A percentile compares a stretch with the other conserved stretches of the same genome.
Conservation (phyloP, 92 coral and sea anemone species). For the Galaxea fascicularis region DNA sequence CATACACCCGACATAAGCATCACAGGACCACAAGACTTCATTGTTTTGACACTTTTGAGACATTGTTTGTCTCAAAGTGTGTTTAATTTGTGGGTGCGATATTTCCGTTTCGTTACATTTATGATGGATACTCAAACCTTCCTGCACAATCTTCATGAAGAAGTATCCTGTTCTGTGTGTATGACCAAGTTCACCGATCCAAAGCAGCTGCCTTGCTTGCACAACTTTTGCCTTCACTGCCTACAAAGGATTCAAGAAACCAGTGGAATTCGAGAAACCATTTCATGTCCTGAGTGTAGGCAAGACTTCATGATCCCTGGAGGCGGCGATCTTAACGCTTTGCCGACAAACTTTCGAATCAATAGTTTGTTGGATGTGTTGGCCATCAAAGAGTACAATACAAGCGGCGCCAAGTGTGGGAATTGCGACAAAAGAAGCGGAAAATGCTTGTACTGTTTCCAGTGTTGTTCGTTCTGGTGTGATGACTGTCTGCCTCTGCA, state of each 20-base stretch:
- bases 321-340: slow-evolving; percentile 21
- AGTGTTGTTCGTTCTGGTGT: slow-evolving; percentile 42
- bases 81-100: too few species aligned
- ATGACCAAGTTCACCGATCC: slow-evolving; percentile 38
- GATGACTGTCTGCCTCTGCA: slow-evolving; percentile 41
- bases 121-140: background rate
- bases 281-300: slow-evolving; percentile 39
- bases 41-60: too few species aligned
- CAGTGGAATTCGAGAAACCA: background rate
- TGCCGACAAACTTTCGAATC: slow-evolving; percentile 45
- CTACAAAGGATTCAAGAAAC: slow-evolving; percentile 15
- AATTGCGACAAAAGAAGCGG: slow-evolving; percentile 37
- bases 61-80: too few species aligned
- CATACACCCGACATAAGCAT: too few species aligned
- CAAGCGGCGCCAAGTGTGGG: slow-evolving; percentile 18
- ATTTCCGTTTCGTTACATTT: background rate
- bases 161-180: slow-evolving; percentile 47
- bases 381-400: slow-evolving; percentile 19
- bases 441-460: slow-evolving; percentile 42
- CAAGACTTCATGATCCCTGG: slow-evolving; percentile 21
- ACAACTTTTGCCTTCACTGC: slow-evolving; percentile 48
- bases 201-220: slow-evolving; percentile 51
- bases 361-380: slow-evolving; percentile 52
- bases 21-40: too few species aligned
- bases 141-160: slow-evolving; percentile 10